These are phyloP conservation scores for Drosophila kokeensis DNA, from an alignment of 2,888 invertebrate species.

Conservation along the genomic window DNA sequence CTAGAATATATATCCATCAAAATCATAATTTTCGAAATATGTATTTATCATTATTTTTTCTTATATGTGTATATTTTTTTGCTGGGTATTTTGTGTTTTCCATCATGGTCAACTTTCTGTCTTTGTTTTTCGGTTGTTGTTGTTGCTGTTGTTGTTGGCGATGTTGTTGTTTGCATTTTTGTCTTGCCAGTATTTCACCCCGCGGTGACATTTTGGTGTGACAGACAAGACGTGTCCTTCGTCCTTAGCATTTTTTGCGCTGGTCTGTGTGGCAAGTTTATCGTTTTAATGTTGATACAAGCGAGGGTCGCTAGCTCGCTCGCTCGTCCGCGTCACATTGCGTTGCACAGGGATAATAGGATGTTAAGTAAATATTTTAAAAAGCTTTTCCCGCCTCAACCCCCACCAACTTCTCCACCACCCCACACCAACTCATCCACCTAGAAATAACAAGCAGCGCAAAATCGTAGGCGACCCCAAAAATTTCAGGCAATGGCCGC, in stretches of 20 bases:
- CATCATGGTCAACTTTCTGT: neutral
- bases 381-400: conserved; percentile 47
- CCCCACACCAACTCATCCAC: neutral
- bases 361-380: conserved; percentile 81
- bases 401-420: neutral
- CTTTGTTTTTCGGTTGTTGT: conserved; percentile 27
- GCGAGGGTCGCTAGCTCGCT: conserved; percentile 61
- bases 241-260: conserved; percentile 66
- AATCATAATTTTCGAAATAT: neutral
- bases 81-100: conserved; percentile 16
- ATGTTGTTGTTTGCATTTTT: conserved; percentile 61
- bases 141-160: conserved; percentile 39
- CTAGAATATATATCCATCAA: neutral
- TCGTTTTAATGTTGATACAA: conserved; percentile 81
- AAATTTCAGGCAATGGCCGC: conserved; percentile 64
- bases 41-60: neutral
- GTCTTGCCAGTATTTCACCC: conserved; percentile 80
- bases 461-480: conserved; percentile 64
- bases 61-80: neutral
- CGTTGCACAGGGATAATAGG: conserved; percentile 75
- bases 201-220: conserved; percentile 83
- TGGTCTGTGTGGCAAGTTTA: conserved; percentile 69
- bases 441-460: conserved; percentile 7
- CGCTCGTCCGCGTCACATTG: conserved; percentile 58
- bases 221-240: conserved; percentile 84